Evolutionary conservation across 1,140 invertebrate genomes (phyloP).

Genomic region (Oryzaephilus surinamensis): DNA sequence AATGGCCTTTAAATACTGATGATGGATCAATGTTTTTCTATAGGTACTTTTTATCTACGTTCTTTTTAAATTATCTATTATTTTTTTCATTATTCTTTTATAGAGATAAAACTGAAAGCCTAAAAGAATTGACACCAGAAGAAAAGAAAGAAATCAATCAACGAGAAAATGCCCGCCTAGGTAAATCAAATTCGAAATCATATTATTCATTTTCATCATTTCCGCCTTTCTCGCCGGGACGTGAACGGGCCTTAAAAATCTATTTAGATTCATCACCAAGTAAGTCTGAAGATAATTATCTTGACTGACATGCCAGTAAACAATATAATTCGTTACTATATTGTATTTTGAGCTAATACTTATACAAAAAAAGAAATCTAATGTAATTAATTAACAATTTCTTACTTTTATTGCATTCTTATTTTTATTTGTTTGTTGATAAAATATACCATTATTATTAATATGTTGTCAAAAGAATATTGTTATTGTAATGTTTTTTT

Average conservation of each 20-base stretch:
- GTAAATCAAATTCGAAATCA: conserved; percentile 35
- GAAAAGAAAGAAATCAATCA: conserved; percentile 49
- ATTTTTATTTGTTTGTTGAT: no score
- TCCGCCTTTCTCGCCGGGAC: no score
- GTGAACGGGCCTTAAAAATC: conserved; percentile 54
- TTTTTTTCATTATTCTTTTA: conserved; percentile 14
- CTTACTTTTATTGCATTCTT: no score
- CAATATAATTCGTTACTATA: conserved; percentile 25
- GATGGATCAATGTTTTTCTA: conserved; percentile 50
- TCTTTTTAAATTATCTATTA: background rate
- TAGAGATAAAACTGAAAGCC: conserved; percentile 53
- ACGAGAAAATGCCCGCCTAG: conserved; percentile 45
- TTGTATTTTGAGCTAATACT: conserved; percentile 27
- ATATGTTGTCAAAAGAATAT: no score
- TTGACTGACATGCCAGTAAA: conserved; percentile 32
- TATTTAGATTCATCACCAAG: conserved; percentile 47
- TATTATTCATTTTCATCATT: no score
- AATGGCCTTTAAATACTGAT: conserved; percentile 41
- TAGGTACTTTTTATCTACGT: conserved; percentile 40
- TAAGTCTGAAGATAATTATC: conserved; percentile 28
- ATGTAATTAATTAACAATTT: no score
- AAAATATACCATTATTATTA: no score
- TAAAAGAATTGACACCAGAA: conserved; percentile 47
- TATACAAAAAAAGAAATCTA: no score
- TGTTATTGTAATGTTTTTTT: no score